Conservation (phyloP, 2,113 vertebrate genomes). For the Sylvia atricapilla region DNA sequence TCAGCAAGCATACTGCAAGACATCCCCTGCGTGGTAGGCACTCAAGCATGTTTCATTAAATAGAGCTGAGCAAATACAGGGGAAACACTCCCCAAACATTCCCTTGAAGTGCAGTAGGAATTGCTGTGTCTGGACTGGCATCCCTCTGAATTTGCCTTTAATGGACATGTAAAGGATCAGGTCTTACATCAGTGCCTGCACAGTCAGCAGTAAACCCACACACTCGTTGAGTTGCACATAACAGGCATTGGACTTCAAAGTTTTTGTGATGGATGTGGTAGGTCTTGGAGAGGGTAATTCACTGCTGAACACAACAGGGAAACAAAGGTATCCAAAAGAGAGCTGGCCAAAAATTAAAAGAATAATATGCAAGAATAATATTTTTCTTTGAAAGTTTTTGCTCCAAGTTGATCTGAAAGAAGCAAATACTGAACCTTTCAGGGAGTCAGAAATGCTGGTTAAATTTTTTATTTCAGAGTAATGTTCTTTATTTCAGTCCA, state of each 20-base stretch:
- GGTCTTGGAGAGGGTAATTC: background rate
- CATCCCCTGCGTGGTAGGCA: background rate
- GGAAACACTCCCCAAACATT: background rate
- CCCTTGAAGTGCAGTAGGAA: background rate
- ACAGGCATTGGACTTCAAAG: background rate
- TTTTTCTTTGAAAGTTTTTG: background rate
- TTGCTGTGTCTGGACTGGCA: background rate
- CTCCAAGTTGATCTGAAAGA: background rate
- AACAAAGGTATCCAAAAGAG: background rate
- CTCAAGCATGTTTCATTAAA: constrained; percentile 31
- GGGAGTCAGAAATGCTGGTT: background rate
- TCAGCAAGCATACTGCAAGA: background rate
- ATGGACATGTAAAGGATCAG: background rate
- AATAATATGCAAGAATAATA: background rate
- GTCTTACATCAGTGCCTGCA: background rate
- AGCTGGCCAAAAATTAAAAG: constrained; percentile 24
- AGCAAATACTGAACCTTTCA: background rate
- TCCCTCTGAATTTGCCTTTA: background rate
- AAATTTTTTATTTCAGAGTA: background rate
- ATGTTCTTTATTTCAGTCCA: background rate
- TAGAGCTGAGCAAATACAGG: constrained; percentile 58
- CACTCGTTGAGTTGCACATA: background rate
- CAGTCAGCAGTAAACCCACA: background rate
- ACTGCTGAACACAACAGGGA: background rate
- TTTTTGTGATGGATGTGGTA: background rate